Percentiles rank a stretch among this genome's conserved stretches.
Evolutionary conservation across 1,140 invertebrate genomes (phyloP).

Genomic region (Penaeus chinensis): DNA sequence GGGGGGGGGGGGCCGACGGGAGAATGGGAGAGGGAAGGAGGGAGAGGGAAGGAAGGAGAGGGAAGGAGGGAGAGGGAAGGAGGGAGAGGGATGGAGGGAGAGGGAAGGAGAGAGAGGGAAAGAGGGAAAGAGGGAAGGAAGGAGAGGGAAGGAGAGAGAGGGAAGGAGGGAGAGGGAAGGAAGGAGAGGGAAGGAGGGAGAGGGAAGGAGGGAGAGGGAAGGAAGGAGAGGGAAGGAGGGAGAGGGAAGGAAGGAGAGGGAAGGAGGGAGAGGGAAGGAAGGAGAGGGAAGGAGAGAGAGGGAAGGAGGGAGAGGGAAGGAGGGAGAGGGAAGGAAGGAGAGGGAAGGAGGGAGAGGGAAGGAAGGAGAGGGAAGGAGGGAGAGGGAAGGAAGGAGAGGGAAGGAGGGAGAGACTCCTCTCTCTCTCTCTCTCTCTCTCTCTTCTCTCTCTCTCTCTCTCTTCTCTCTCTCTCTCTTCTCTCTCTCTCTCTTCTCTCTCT

Average conservation of each 20-base stretch:
- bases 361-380: not conserved
- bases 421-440: too few relatives aligned
- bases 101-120: not conserved
- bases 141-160: too few relatives aligned
- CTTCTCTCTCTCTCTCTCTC: too few relatives aligned
- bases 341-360: not conserved
- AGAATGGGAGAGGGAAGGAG: not conserved
- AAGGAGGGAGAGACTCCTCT: not conserved
- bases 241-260: too few relatives aligned
- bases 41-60: not conserved
- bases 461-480: too few relatives aligned
- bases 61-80: not conserved
- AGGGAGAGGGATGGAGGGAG: not conserved
- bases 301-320: not conserved
- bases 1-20: not conserved
- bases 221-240: not conserved
- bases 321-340: not conserved
- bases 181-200: not conserved
- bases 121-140: not conserved
- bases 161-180: not conserved
- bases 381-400: too few relatives aligned
- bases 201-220: not conserved
- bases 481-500: too few relatives aligned
- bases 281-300: not conserved
- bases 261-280: not conserved